A percentile compares a stretch with the other conserved stretches of the same genome.
Evolutionary conservation across 2,888 invertebrate genomes (phyloP).

Genomic region (Zygothrica quintamaculata): DNA sequence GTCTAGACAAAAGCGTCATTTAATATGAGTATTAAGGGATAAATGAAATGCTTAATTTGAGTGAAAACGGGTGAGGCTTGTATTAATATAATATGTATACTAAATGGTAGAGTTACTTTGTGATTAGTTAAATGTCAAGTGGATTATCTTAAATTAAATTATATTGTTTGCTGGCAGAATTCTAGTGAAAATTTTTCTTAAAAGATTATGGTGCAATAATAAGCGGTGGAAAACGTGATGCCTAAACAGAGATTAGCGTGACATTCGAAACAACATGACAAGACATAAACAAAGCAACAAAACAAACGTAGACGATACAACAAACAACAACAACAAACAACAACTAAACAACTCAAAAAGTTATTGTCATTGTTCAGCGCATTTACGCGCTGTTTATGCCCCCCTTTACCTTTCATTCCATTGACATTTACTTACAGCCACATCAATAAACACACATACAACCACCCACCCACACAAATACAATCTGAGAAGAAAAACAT

Average conservation of each 20-base stretch:
- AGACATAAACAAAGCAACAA: constrained; percentile 32
- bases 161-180: constrained; percentile 2
- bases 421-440: constrained; percentile 43
- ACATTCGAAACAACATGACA: constrained; percentile 56
- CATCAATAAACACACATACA: constrained; percentile 69
- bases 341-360: constrained; percentile 25
- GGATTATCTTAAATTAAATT: neutral
- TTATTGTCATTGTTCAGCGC: constrained; percentile 34
- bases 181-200: neutral
- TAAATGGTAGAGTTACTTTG: no score
- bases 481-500: constrained; percentile 6
- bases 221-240: constrained; percentile 53
- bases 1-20: no score
- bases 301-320: constrained; percentile 20
- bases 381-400: constrained; percentile 51
- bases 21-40: no score
- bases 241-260: constrained; percentile 66
- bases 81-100: no score
- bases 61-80: no score
- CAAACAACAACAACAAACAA: constrained; percentile 18
- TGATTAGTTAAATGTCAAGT: constrained; percentile 5
- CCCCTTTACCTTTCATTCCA: neutral
- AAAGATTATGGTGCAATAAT: constrained; percentile 31
- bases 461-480: constrained; percentile 4
- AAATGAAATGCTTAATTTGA: no score